Evolutionary conservation across 2,113 vertebrate genomes (phyloP), one percentile per base, ranked within the genome.

Genomic region (Colinus virginianus): DNA sequence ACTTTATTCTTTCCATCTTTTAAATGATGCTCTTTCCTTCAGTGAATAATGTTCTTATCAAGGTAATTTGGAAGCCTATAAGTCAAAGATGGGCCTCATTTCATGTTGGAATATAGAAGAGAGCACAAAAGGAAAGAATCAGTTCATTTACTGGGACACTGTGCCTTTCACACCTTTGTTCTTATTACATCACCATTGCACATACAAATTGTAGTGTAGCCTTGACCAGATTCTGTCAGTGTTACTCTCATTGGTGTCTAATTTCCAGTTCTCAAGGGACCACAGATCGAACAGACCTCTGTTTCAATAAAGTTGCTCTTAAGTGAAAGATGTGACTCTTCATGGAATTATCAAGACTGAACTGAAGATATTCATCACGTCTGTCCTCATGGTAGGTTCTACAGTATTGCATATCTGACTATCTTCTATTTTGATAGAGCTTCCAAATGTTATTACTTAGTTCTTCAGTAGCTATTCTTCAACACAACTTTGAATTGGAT

Each of bases 311-410:
- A 3, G 2, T 4, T 48, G 6, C 23, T 69, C 38, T 64, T 38
- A 49, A 84, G 5, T n/a, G 5, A 26, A 63, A 78, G 9, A 2
- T 78, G 23, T 68, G 51, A 30, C 28, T 34, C 7, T 49, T 6
- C 11, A 49, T 6, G 6, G 23, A 67, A 5, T 7, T 34, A 63
- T 28, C 4, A 81, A 34, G 84, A 68, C 11, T 64, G 53, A 34
- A 53, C 3, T 58, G 21, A 81, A n/a, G 8, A 62, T 70, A 42
- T 55, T 77, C n/a, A 36, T 8, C 0, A 0, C 10, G 8, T 70
- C 28, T 79, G 17, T 9, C 8, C 66, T 18, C 23, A 2, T 22
- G 9, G 23, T 48, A 53, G 22, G 8, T 56, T 84, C 62, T 61
- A 10, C 9, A 70, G 32, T 7, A 9, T 36, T 63, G 62, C 18